These are phyloP conservation scores for Panopea generosa DNA, from an alignment of 2,888 invertebrate species.

Conservation along the genomic window DNA sequence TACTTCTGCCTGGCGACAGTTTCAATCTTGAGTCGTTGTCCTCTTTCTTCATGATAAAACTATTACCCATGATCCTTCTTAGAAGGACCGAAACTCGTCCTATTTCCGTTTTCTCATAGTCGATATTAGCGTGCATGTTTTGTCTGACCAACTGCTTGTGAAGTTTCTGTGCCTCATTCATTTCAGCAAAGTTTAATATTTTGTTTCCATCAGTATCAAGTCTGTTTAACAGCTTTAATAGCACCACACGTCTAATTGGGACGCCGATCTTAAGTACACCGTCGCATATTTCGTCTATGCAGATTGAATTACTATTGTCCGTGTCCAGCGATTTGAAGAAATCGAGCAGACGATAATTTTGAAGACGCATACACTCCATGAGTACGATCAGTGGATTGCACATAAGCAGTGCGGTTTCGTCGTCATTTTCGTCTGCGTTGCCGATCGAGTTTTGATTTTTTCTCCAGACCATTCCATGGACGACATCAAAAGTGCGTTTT, in stretches of 20 bases:
- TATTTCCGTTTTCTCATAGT: slow-evolving; percentile 61
- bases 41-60: too few relatives aligned
- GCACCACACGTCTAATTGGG: slow-evolving; percentile 39
- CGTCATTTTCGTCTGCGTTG: slow-evolving; percentile 42
- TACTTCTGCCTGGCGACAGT: too few relatives aligned
- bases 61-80: slow-evolving; percentile 50
- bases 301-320: slow-evolving; percentile 56
- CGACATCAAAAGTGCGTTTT: slow-evolving; percentile 49
- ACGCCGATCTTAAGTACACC: slow-evolving; percentile 61
- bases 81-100: slow-evolving; percentile 56
- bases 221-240: slow-evolving; percentile 50
- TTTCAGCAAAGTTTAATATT: slow-evolving; percentile 59
- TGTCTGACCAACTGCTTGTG: slow-evolving; percentile 55
- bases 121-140: slow-evolving; percentile 26
- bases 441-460: slow-evolving; percentile 36
- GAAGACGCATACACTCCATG: slow-evolving; percentile 67
- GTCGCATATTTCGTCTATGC: slow-evolving; percentile 56
- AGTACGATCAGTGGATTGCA: slow-evolving; percentile 65
- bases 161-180: slow-evolving; percentile 56
- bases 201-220: slow-evolving; percentile 62
- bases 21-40: too few relatives aligned
- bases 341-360: slow-evolving; percentile 64
- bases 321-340: slow-evolving; percentile 60
- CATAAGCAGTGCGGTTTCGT: slow-evolving; percentile 47
- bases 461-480: slow-evolving; percentile 60